Conservation (phyloP, 2,797 vertebrate species). For the Liasis olivaceus region DNA sequence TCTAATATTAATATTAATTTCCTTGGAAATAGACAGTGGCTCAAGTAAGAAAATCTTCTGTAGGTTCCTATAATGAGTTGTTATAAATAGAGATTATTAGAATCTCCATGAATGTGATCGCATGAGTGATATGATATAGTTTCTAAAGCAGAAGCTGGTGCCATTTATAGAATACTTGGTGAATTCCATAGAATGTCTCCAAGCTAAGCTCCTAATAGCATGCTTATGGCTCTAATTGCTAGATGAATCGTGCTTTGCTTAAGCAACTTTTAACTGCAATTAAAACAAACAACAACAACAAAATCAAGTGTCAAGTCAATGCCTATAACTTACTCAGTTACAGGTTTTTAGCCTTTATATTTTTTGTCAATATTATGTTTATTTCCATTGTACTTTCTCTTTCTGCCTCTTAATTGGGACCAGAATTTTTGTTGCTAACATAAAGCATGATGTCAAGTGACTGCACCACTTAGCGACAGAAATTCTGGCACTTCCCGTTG, state of each 20-base stretch:
- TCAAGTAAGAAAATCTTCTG: background rate
- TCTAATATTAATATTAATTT: background rate
- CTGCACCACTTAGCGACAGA: too few species aligned
- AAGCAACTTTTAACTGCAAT: background rate
- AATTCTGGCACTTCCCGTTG: too few species aligned
- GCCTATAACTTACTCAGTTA: background rate
- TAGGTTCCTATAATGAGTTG: background rate
- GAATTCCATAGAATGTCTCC: background rate
- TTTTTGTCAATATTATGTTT: background rate
- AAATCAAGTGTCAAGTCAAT: background rate
- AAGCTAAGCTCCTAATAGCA: background rate
- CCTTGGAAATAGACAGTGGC: slow-evolving; percentile 16
- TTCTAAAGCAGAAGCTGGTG: background rate
- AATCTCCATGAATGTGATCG: background rate
- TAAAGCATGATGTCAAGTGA: too few species aligned
- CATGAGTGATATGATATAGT: background rate
- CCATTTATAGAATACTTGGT: background rate
- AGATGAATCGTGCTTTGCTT: background rate
- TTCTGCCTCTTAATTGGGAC: too few species aligned
- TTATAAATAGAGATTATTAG: background rate
- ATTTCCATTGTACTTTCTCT: background rate
- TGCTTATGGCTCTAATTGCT: background rate
- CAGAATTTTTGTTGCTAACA: too few species aligned
- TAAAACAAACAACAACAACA: background rate
- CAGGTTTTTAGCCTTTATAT: background rate